Conservation (phyloP, 2,888 invertebrate genomes). For the Tipula confusa region DNA sequence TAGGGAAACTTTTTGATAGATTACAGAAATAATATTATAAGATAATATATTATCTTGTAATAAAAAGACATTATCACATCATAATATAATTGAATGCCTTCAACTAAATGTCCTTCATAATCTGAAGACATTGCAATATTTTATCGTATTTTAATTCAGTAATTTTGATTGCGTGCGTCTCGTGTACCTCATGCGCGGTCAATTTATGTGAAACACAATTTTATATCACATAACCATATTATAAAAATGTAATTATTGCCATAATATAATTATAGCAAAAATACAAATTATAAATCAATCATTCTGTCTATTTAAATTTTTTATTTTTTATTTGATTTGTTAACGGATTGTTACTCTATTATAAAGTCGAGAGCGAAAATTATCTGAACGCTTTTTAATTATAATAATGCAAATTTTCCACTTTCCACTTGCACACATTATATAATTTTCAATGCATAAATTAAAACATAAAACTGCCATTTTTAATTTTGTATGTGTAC, state of each 20-base stretch:
- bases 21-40: too few relatives aligned
- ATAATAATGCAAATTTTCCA: neutral
- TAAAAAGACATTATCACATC: too few relatives aligned
- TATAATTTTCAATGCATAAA: slow-evolving; percentile 9
- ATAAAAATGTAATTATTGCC: neutral
- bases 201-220: neutral
- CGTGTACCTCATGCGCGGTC: neutral
- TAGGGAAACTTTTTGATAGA: too few relatives aligned
- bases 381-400: neutral
- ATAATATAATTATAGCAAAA: neutral
- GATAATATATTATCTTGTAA: too few relatives aligned
- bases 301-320: neutral
- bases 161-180: neutral
- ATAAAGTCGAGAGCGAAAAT: neutral
- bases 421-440: neutral
- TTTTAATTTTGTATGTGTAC: neutral
- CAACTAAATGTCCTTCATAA: too few relatives aligned
- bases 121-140: too few relatives aligned
- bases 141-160: too few relatives aligned
- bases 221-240: neutral
- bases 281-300: neutral
- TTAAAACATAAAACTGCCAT: neutral
- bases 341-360: neutral
- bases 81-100: too few relatives aligned
- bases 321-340: neutral